Evolutionary conservation across 2,888 invertebrate species (phyloP).

Genomic region (Fragum whitleyi): DNA sequence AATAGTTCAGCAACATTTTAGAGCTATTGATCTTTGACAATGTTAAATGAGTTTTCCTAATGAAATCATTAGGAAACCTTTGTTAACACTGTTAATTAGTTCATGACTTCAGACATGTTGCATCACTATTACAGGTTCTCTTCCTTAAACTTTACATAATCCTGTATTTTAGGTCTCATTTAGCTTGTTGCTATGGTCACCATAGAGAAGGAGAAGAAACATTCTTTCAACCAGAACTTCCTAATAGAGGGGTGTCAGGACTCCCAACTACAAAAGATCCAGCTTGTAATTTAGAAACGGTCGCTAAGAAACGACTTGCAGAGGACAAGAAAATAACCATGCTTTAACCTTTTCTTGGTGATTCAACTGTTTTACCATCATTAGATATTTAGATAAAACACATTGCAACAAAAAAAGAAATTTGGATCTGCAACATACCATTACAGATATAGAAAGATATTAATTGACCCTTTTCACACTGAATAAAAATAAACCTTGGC

Average conservation of each 20-base stretch:
- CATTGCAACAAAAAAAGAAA: neutral
- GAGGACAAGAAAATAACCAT: slow-evolving; percentile 58
- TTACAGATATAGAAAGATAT: neutral
- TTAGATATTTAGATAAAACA: neutral
- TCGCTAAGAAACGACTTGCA: slow-evolving; percentile 63
- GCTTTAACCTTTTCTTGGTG: slow-evolving; percentile 21
- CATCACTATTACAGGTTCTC: neutral
- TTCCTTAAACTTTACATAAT: neutral
- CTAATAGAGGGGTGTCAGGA: slow-evolving; percentile 57
- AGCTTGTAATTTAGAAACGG: slow-evolving; percentile 63
- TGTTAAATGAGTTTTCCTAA: too few species aligned
- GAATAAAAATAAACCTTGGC: neutral
- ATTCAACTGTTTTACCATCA: neutral
- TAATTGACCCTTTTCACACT: neutral
- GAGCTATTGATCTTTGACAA: too few species aligned
- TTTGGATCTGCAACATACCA: neutral
- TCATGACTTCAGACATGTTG: too few species aligned
- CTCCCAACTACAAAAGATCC: slow-evolving; percentile 67
- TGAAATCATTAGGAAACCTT: too few species aligned
- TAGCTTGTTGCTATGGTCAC: slow-evolving; percentile 72
- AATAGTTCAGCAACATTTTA: too few species aligned
- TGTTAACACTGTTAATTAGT: too few species aligned
- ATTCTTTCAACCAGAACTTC: slow-evolving; percentile 68
- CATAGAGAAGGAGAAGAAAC: slow-evolving; percentile 68
- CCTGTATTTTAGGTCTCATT: slow-evolving; percentile 67